phyloP scores from a whole-genome alignment of 1,140 invertebrate species.

The Zaprionus camerounensis region DNA sequence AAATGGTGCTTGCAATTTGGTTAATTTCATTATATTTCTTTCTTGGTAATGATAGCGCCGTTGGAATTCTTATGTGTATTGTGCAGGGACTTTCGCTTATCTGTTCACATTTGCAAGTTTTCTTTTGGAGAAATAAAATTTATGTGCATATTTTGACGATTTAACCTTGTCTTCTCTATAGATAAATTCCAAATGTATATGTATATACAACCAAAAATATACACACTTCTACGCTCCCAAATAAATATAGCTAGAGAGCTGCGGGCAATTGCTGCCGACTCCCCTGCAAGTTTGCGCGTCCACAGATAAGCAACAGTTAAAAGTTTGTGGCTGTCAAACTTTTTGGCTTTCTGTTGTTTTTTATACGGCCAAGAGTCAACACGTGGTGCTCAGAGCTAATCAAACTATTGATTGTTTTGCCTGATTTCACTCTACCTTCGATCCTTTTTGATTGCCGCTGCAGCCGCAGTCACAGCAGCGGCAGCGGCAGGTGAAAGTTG shows the following conservation, averaged over 20 bases:
- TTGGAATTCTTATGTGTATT: background rate
- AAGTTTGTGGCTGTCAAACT: constrained; percentile 57
- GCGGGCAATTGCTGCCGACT: constrained; percentile 26
- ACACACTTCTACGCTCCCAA: constrained; percentile 3
- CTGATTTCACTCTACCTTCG: constrained; percentile 50
- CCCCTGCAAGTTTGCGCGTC: constrained; percentile 35
- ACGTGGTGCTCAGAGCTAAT: constrained; percentile 73
- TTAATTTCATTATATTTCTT: constrained; percentile 4
- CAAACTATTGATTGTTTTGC: constrained; percentile 80
- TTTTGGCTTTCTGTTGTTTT: constrained; percentile 44
- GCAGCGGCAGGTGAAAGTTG: constrained; percentile 65
- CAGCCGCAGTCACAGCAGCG: constrained; percentile 41
- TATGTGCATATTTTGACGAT: constrained; percentile 76
- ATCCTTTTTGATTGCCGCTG: constrained; percentile 57
- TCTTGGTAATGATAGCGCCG: constrained; percentile 9
- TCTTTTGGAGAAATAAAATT: constrained; percentile 54
- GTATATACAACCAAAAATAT: constrained; percentile 21
- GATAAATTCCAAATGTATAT: constrained; percentile 40
- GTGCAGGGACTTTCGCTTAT: constrained; percentile 52
- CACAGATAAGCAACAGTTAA: constrained; percentile 77
- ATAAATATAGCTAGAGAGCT: constrained; percentile 25
- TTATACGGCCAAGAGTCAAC: constrained; percentile 57
- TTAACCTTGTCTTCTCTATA: constrained; percentile 65
- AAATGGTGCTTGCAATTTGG: constrained; percentile 20
- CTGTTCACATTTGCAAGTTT: constrained; percentile 71